Evolutionary conservation across 2,888 invertebrate species (phyloP).

Genomic region (Flexamia atlantica): DNA sequence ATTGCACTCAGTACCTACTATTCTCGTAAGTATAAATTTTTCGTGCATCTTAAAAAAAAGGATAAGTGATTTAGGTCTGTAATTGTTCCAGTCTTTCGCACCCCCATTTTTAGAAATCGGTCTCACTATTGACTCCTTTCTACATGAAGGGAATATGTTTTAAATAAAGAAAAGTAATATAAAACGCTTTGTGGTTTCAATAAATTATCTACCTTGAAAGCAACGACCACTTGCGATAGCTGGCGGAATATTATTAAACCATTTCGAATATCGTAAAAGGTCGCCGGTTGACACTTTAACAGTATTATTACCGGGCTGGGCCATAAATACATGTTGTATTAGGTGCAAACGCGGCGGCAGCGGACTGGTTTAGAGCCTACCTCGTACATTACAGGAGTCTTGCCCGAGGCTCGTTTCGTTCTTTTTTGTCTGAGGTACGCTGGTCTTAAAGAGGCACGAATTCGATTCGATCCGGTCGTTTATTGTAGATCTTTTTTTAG

Average conservation of each 20-base stretch:
- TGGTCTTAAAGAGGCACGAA: conserved; percentile 27
- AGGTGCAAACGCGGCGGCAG: conserved; percentile 26
- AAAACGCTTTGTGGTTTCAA: too few relatives aligned
- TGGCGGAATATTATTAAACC: neutral
- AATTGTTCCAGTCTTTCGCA: too few relatives aligned
- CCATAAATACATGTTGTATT: conserved; percentile 29
- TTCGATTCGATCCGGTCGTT: conserved; percentile 40
- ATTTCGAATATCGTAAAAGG: conserved; percentile 10
- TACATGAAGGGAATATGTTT: too few relatives aligned
- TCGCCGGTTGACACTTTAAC: conserved; percentile 32
- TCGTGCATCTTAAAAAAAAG: too few relatives aligned
- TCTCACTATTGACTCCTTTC: too few relatives aligned
- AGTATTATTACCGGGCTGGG: conserved; percentile 14
- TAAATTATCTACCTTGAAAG: too few relatives aligned
- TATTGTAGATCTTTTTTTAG: conserved; percentile 17
- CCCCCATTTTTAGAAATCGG: too few relatives aligned
- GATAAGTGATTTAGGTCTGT: too few relatives aligned
- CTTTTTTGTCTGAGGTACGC: conserved; percentile 21
- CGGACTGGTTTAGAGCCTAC: conserved; percentile 2
- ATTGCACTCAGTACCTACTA: too few relatives aligned
- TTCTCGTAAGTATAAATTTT: too few relatives aligned
- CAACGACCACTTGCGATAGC: too few relatives aligned
- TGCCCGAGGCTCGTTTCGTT: conserved; percentile 10
- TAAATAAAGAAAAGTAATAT: too few relatives aligned
- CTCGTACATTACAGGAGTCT: conserved; percentile 46